These are phyloP conservation scores for Plecotus auritus DNA, from an alignment of 2,113 vertebrate species.

Conservation along the genomic window DNA sequence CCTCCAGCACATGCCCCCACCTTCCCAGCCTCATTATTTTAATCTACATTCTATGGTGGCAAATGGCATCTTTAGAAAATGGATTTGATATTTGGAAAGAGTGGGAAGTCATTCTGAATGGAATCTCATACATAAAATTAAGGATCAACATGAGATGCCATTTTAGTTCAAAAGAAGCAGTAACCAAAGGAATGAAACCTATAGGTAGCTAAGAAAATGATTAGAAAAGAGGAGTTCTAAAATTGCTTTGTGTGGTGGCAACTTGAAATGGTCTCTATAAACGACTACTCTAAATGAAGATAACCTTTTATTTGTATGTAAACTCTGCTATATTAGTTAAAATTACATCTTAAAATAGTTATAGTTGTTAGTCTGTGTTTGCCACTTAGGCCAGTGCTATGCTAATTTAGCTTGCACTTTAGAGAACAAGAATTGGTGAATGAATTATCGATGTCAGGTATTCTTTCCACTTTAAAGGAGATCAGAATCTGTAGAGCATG, in stretches of 20 bases:
- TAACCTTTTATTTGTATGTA: constrained; percentile 6
- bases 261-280: neutral
- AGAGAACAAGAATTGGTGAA: constrained; percentile 28
- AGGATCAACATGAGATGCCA: neutral
- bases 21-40: neutral
- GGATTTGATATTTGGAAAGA: constrained; percentile 16
- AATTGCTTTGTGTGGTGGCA: neutral
- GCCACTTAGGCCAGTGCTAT: neutral
- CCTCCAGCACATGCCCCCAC: too few relatives aligned
- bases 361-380: neutral
- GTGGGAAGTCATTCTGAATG: neutral
- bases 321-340: constrained; percentile 12
- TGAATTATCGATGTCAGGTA: neutral
- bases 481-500: constrained; percentile 12
- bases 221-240: neutral
- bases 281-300: neutral
- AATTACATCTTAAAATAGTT: neutral
- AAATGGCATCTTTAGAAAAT: constrained; percentile 29
- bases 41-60: neutral
- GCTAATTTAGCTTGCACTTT: neutral
- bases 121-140: neutral
- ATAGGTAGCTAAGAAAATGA: neutral
- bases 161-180: constrained; percentile 19
- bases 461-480: constrained; percentile 37
- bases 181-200: neutral